phyloP scores from a whole-genome alignment of 2,113 vertebrate genomes.

The Dipodomys ordii region DNA sequence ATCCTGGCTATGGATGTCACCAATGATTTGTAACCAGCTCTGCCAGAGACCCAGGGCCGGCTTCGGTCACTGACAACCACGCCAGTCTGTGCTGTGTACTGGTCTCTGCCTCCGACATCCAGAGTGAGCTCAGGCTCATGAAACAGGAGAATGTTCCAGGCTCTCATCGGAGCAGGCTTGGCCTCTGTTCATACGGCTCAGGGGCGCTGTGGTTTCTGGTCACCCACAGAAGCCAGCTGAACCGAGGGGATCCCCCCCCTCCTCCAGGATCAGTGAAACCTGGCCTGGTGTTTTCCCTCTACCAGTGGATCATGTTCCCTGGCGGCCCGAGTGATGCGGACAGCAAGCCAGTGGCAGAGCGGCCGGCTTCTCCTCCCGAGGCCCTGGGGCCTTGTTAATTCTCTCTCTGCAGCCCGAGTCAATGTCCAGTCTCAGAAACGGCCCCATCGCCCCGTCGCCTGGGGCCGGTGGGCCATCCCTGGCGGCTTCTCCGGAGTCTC shows the following conservation, averaged over 20 bases:
- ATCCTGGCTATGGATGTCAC: not conserved
- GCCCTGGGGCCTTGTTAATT: conserved; percentile 75
- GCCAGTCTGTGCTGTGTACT: not conserved
- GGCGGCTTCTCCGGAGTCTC: conserved; percentile 79
- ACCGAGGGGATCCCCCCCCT: not conserved
- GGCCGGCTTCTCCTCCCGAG: not conserved
- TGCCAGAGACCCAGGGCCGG: not conserved
- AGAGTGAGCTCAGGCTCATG: not conserved
- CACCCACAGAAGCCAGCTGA: not conserved
- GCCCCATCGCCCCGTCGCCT: conserved; percentile 64
- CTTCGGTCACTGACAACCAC: not conserved
- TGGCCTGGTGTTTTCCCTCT: conserved; percentile 1
- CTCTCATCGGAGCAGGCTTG: not conserved
- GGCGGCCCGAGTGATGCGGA: conserved; percentile 1
- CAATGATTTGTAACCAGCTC: not conserved
- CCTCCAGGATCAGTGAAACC: conserved; percentile 41
- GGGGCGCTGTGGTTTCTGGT: not conserved
- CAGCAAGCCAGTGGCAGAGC: not conserved
- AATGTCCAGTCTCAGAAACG: conserved; percentile 80
- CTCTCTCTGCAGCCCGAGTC: conserved; percentile 66
- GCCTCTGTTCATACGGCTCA: not conserved
- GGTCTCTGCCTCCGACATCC: not conserved
- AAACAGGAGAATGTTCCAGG: not conserved
- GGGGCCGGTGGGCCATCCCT: conserved; percentile 80
- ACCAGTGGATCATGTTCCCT: conserved; percentile 51